phyloP scores from a whole-genome alignment of 2,113 vertebrate species.

The Notothenia coriiceps region DNA sequence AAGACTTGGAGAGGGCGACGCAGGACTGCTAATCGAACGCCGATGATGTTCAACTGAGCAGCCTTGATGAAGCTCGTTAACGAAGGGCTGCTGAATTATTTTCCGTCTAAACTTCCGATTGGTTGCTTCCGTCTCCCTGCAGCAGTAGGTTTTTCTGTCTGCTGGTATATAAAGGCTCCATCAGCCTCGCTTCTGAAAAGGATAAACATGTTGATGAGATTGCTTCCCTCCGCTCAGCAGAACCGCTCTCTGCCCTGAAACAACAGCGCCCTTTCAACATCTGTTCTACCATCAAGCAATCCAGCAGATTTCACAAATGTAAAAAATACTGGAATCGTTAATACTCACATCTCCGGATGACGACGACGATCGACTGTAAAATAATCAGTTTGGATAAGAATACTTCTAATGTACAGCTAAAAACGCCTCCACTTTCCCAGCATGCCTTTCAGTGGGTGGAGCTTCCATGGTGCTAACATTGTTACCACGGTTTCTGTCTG shows the following conservation, averaged over 20 bases:
- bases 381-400: slow-evolving; percentile 27
- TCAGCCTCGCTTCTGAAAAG: slow-evolving; percentile 36
- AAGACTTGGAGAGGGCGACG: slow-evolving; percentile 64
- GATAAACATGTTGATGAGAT: slow-evolving; percentile 14
- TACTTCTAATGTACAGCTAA: slow-evolving; percentile 27
- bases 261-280: not conserved
- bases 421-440: slow-evolving; percentile 44
- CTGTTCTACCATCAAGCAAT: not conserved
- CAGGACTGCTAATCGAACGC: slow-evolving; percentile 68
- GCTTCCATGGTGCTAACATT: slow-evolving; percentile 45
- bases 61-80: slow-evolving; percentile 46
- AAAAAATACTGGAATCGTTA: slow-evolving; percentile 43
- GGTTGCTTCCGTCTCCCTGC: slow-evolving; percentile 13
- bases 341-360: slow-evolving; percentile 22
- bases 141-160: not conserved
- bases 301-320: slow-evolving; percentile 35
- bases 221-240: not conserved
- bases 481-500: slow-evolving; percentile 5
- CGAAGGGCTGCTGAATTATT: slow-evolving; percentile 39
- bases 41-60: slow-evolving; percentile 19
- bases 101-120: slow-evolving; percentile 5
- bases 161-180: slow-evolving; percentile 29
- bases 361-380: slow-evolving; percentile 39
- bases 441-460: slow-evolving; percentile 41
- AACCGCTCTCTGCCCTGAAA: not conserved